These are phyloP conservation scores for Corythoichthys intestinalis DNA, from an alignment of 2,113 vertebrate species.

Conservation along the genomic window DNA sequence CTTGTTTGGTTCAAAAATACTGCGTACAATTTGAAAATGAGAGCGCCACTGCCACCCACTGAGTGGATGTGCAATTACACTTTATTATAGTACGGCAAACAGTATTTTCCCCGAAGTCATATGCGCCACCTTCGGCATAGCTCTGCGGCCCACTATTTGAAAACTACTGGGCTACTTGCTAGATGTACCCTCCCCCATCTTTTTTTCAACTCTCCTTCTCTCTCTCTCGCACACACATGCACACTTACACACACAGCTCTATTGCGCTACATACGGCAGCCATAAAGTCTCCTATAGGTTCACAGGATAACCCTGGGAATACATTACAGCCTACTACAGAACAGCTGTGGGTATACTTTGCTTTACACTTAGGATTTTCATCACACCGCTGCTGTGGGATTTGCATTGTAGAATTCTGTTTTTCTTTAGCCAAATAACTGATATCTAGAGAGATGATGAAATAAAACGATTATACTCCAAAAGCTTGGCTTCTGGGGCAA, in stretches of 20 bases:
- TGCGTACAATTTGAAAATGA: no score
- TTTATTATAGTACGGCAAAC: no score
- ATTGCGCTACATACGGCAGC: slow-evolving; percentile 42
- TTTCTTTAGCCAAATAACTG: not conserved
- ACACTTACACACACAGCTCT: slow-evolving; percentile 16
- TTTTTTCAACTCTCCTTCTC: slow-evolving; percentile 10
- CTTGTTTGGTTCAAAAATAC: no score
- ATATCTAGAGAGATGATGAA: not conserved
- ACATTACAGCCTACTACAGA: slow-evolving; percentile 24
- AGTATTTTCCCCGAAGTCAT: no score
- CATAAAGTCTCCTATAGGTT: slow-evolving; percentile 54
- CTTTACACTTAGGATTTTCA: slow-evolving; percentile 13
- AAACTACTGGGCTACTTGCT: not conserved
- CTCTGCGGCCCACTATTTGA: no score
- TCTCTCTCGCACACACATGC: slow-evolving; percentile 1
- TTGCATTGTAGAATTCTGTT: not conserved
- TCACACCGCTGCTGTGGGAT: not conserved
- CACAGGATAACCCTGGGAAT: slow-evolving; percentile 47
- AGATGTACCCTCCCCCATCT: slow-evolving; percentile 53
- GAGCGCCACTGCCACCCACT: no score
- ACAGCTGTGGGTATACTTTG: slow-evolving; percentile 32
- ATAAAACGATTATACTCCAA: not conserved
- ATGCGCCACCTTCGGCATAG: no score
- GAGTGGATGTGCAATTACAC: no score
- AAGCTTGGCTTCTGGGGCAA: not conserved